Evolutionary conservation across 2,113 vertebrate genomes (phyloP).

Genomic region (Thamnaconus septentrionalis): DNA sequence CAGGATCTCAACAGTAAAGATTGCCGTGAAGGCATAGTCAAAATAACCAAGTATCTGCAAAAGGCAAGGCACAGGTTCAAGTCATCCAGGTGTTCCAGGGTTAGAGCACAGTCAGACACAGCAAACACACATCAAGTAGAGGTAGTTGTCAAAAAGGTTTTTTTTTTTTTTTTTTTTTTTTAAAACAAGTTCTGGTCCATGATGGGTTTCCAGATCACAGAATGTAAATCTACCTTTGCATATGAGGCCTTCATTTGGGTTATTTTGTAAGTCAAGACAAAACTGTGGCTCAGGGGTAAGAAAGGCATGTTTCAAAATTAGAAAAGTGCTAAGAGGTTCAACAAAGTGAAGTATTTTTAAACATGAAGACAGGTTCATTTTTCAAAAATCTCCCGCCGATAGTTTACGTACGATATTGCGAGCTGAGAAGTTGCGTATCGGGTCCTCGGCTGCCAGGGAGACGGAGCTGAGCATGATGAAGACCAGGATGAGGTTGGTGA

Average conservation of each 20-base stretch:
- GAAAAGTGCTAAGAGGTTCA: no score
- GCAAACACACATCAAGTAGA: background rate
- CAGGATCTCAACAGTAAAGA: slow-evolving; percentile 99
- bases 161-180: no score
- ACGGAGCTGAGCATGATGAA: slow-evolving; percentile 99
- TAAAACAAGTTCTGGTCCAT: no score
- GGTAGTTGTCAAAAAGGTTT: background rate
- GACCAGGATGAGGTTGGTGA: slow-evolving; percentile 98
- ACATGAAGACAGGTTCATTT: background rate
- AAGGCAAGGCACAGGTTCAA: slow-evolving; percentile 79
- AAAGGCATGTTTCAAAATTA: no score
- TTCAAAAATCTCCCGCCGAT: slow-evolving; percentile 1
- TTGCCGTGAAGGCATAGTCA: slow-evolving; percentile 99
- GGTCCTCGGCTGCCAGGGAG: slow-evolving; percentile 95
- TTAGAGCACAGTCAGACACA: slow-evolving; percentile 23
- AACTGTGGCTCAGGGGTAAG: no score
- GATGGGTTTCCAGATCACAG: no score
- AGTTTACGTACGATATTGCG: slow-evolving; percentile 89
- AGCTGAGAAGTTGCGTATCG: slow-evolving; percentile 93
- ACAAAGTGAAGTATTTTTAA: no score
- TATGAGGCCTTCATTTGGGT: no score
- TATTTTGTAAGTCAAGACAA: no score
- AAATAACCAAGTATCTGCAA: slow-evolving; percentile 99
- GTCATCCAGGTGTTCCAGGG: slow-evolving; percentile 45
- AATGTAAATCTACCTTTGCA: no score